These are phyloP conservation scores for Nothobranchius furzeri DNA, from an alignment of 2,113 vertebrate species.

Conservation along the genomic window DNA sequence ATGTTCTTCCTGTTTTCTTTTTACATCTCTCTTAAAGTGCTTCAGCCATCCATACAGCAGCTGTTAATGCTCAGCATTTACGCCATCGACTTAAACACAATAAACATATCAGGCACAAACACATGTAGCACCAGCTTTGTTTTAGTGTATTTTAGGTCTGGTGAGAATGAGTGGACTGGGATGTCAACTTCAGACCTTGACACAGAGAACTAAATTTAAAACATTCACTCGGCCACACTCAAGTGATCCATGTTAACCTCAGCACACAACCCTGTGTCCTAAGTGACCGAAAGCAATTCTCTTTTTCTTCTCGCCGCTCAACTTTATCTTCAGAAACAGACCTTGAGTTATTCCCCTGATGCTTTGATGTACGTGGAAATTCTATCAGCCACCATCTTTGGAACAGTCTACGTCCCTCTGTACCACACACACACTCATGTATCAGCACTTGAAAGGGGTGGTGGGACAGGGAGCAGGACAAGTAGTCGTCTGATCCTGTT, in stretches of 20 bases:
- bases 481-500: constrained; percentile 53
- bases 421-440: constrained; percentile 7
- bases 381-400: constrained; percentile 9
- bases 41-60: constrained; percentile 25
- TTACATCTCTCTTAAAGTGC: constrained; percentile 11
- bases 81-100: background rate
- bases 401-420: constrained; percentile 10
- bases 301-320: constrained; percentile 13
- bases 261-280: constrained; percentile 34
- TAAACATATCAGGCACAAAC: background rate
- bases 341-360: constrained; percentile 29
- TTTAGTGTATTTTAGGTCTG: background rate
- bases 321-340: constrained; percentile 46
- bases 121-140: background rate
- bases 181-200: constrained; percentile 15
- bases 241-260: constrained; percentile 40
- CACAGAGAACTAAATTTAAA: constrained; percentile 24
- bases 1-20: constrained; percentile 22
- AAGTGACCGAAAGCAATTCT: constrained; percentile 49
- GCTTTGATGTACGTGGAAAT: constrained; percentile 22
- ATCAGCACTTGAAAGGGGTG: background rate
- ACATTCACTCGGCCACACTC: constrained; percentile 34
- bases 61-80: constrained; percentile 27
- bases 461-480: constrained; percentile 25
- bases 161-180: constrained; percentile 21